These are phyloP conservation scores for Neodiprion lecontei DNA, from an alignment of 1,140 invertebrate genomes.

Conservation along the genomic window DNA sequence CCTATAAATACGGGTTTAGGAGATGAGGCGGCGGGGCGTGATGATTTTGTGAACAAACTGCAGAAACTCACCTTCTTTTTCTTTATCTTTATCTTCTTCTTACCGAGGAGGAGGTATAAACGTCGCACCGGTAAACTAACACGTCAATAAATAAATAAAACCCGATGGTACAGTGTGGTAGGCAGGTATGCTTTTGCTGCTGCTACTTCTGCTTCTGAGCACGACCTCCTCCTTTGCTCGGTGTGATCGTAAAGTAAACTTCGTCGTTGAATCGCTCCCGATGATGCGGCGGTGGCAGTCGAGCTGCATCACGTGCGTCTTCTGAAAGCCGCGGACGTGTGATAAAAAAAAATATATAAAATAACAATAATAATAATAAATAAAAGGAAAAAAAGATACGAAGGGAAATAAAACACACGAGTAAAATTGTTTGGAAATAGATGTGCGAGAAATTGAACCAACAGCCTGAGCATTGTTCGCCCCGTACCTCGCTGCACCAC, in stretches of 20 bases:
- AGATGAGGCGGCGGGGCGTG: too few relatives aligned
- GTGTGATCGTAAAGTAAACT: conserved; percentile 2
- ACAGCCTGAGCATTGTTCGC: neutral
- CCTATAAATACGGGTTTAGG: too few relatives aligned
- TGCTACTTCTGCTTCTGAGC: neutral
- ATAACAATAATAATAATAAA: too few relatives aligned
- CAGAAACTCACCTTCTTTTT: neutral
- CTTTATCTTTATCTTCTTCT: neutral
- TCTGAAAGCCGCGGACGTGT: too few relatives aligned
- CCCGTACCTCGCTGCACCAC: too few relatives aligned
- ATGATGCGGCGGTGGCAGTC: neutral
- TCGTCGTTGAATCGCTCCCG: conserved; percentile 1
- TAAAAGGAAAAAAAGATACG: neutral
- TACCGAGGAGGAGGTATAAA: too few relatives aligned
- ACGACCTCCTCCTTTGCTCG: neutral
- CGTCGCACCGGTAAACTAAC: neutral
- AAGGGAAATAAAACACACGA: neutral
- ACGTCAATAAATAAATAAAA: conserved; percentile 7
- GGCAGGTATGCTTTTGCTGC: neutral
- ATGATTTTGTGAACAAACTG: too few relatives aligned
- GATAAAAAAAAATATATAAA: too few relatives aligned
- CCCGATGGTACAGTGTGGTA: neutral
- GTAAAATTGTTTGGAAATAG: neutral
- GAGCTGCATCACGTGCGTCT: too few relatives aligned
- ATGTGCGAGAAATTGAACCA: neutral